Percentiles rank a stretch among this genome's conserved stretches.
phyloP scores from a whole-genome alignment of 2,888 invertebrate species.

The Tetragonisca angustula region DNA sequence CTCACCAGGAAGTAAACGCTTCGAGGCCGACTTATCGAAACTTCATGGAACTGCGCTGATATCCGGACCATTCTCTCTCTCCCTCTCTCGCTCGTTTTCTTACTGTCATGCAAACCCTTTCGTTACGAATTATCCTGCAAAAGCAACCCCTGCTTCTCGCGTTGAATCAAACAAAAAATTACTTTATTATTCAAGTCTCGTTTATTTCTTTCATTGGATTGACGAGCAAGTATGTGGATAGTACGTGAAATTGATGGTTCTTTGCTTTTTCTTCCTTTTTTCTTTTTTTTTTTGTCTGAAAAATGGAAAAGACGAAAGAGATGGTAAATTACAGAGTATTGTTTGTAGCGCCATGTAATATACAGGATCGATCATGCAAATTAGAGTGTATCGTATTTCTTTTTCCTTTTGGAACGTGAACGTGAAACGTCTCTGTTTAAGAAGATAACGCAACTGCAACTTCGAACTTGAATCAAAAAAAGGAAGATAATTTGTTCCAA shows the following conservation, averaged over 20 bases:
- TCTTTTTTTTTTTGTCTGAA: background rate
- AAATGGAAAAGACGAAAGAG: background rate
- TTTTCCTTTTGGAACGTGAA: background rate
- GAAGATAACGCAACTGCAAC: background rate
- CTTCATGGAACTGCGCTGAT: slow-evolving; percentile 75
- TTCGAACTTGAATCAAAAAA: background rate
- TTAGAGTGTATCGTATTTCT: background rate
- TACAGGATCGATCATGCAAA: background rate
- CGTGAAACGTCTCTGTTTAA: background rate
- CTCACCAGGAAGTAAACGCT: slow-evolving; percentile 75
- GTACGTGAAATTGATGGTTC: background rate
- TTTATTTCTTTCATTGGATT: background rate
- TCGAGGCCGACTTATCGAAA: slow-evolving; percentile 78
- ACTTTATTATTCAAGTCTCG: background rate
- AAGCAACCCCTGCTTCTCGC: slow-evolving; percentile 31
- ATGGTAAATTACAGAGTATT: background rate
- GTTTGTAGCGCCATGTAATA: background rate
- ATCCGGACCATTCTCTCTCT: slow-evolving; percentile 57
- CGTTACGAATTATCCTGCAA: slow-evolving; percentile 56
- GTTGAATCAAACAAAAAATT: slow-evolving; percentile 31
- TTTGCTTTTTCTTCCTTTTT: background rate
- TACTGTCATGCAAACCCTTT: slow-evolving; percentile 52
- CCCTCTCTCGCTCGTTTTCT: slow-evolving; percentile 33
- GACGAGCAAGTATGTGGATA: background rate
- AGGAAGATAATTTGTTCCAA: background rate